Base-by-base conservation (phyloP, 2,888 invertebrate species). In the Aelia acuminata region DNA sequence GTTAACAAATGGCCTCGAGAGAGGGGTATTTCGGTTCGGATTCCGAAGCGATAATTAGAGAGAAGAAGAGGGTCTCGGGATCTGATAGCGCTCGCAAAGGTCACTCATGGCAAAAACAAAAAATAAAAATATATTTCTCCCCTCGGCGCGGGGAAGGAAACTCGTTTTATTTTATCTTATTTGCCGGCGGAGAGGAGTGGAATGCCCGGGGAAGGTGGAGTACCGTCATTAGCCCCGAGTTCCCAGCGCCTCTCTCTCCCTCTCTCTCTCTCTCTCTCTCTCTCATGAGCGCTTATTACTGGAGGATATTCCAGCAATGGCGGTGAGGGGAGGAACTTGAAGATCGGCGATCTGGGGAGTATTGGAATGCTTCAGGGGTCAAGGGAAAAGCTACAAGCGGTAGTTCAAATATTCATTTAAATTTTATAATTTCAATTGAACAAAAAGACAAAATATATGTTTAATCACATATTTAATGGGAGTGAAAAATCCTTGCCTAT, bases 21-120 rank as follows among this genome's bases (percentile, higher is more conserved):
- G 22, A n/a, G 70, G 43, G n/a, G 43, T 39, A 47, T 80, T 80
- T 47, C 43, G 22, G 39, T 13, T 13, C 26, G 39, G 8, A 39
- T 75, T 75, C 80, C n/a, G 10, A 43, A n/a, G 63, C 80, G 43
- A 80, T 80, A 80, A 80, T 80, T 80, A 80, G 80, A 39, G 80
- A 47, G 13, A 43, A 47, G 43, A 15, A 43, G 80, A 20, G 80
- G 43, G 80, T 3, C 39, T 47, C 13, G 80, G 8, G 80, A 80
- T 80, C 80, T 80, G 80, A 80, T 80, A 80, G 80, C 80, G 43
- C 4, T n/a, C n/a, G 80, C n/a, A 80, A 80, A 80, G 80, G 80
- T 80, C 80, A 80, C 43, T 3, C 20, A 43, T 18, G 39, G 80
- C 22, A n/a, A 70, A 70, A 31, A 20, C 35, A 18, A 15, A 2